Evolutionary conservation across 1,140 invertebrate genomes (phyloP), one percentile per base, ranked within the genome.

Genomic region (Chionoecetes opilio): DNA sequence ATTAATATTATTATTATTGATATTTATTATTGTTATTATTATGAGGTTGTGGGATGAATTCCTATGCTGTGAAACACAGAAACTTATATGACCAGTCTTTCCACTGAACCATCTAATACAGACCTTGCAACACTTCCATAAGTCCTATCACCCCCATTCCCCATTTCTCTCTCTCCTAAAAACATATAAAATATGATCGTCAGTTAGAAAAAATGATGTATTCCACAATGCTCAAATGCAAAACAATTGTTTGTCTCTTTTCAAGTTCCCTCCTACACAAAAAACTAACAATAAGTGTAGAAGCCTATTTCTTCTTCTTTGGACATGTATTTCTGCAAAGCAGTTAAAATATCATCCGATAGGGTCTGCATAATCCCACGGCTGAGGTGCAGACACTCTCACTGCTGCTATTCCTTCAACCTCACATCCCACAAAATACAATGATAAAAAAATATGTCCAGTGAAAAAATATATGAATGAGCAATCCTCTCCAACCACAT

Each of bases 1-100:
- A 75, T 75, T 75, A 75, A 75, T 75, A 75, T 75, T 75, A 75
- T 75, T 75, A 75, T 75, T 75, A 26, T 75, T 75, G n/a, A n/a
- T 75, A n/a, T n/a, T 75, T 63, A 26, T 63, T 75, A 75, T 75
- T 75, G n/a, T 75, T 75, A 63, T 93, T 89, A 41, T 89, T 86
- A 75, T 89, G 85, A 82, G 46, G 88, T 86, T 93, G 75, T 89
- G 85, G 93, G 86, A 93, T 93, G 93, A 93, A 89, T 93, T 37
- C 82, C 53, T 88, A 63, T 38, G 93, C 93, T 37, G 53, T 63
- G 87, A 89, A 82, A 86, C 93, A 93, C 34, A 93, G 53, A 93
- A 93, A 93, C 86, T 63, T 85, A 21, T 31, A 88, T 29, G 38
- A 41, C 85, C 85, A 93, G 34, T n/a, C 41, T 75, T 93, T 75